These are phyloP conservation scores for Oreonectes daqikongensis DNA, from an alignment of 2,797 vertebrate genomes.

Conservation along the genomic window DNA sequence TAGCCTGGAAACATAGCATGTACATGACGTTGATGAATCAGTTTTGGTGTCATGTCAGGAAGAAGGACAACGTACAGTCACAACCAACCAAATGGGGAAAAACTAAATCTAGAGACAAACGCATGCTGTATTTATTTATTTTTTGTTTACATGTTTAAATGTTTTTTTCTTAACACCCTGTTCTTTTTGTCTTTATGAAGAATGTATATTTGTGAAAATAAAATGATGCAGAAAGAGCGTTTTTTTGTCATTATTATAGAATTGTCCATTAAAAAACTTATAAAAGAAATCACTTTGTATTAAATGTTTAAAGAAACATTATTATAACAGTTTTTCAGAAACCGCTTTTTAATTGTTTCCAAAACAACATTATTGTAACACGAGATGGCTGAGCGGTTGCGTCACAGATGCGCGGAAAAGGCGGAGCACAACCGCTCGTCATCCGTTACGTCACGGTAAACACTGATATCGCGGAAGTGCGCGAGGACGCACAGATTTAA, in stretches of 20 bases:
- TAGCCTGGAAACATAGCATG: constrained; percentile 3
- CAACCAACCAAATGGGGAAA: too few relatives aligned
- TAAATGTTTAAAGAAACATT: too few relatives aligned
- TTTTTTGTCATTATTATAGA: neutral
- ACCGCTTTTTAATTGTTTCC: too few relatives aligned
- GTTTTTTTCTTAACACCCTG: constrained; percentile 63
- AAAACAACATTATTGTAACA: too few relatives aligned
- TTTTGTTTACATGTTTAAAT: constrained; percentile 47
- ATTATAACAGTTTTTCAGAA: too few relatives aligned
- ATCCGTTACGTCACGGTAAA: constrained; percentile 61
- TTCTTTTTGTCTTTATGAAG: constrained; percentile 66
- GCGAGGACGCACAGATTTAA: constrained; percentile 9
- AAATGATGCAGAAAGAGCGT: neutral
- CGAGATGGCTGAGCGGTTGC: too few relatives aligned
- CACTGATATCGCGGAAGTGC: constrained; percentile 63
- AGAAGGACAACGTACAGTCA: neutral
- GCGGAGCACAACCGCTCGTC: neutral
- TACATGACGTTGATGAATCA: neutral
- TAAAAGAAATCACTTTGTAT: too few relatives aligned
- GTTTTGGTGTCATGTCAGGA: too few relatives aligned
- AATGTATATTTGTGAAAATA: constrained; percentile 66
- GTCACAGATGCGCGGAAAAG: neutral
- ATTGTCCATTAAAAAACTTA: neutral
- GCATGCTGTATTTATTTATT: neutral
- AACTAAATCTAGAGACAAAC: too few relatives aligned